phyloP scores from a whole-genome alignment of 2,888 invertebrate species.

The Lomographa bimaculata region DNA sequence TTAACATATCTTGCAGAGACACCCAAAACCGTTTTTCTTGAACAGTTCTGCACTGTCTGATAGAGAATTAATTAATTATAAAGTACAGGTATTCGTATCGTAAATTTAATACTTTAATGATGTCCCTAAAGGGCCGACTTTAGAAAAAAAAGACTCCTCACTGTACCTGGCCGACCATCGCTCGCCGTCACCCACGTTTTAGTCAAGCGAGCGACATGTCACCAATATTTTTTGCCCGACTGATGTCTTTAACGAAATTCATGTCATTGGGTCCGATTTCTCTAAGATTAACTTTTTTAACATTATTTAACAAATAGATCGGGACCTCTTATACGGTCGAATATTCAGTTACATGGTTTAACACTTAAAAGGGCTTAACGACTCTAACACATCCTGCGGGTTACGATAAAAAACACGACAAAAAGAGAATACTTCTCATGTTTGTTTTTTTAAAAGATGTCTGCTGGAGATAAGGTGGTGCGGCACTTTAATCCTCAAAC shows the following conservation, averaged over 20 bases:
- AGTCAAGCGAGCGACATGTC: conserved; percentile 69
- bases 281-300: conserved; percentile 80
- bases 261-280: conserved; percentile 81
- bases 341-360: conserved; percentile 84
- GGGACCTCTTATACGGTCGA: conserved; percentile 76
- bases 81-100: conserved; percentile 58
- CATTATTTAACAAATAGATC: conserved; percentile 82
- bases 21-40: too few relatives aligned
- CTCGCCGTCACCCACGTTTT: conserved; percentile 58
- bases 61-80: conserved; percentile 20
- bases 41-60: too few relatives aligned
- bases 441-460: conserved; percentile 84
- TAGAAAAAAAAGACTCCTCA: conserved; percentile 63
- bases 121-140: conserved; percentile 60
- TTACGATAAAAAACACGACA: conserved; percentile 81
- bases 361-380: conserved; percentile 84
- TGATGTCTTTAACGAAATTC: conserved; percentile 81
- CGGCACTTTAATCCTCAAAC: conserved; percentile 81
- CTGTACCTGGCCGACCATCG: conserved; percentile 60
- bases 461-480: conserved; percentile 78
- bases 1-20: too few relatives aligned
- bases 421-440: conserved; percentile 79
- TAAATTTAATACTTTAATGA: conserved; percentile 80
- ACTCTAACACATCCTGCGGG: conserved; percentile 84
- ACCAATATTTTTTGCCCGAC: conserved; percentile 75